phyloP scores from a whole-genome alignment of 2,797 vertebrate species.

The Benthosema pterotum region DNA sequence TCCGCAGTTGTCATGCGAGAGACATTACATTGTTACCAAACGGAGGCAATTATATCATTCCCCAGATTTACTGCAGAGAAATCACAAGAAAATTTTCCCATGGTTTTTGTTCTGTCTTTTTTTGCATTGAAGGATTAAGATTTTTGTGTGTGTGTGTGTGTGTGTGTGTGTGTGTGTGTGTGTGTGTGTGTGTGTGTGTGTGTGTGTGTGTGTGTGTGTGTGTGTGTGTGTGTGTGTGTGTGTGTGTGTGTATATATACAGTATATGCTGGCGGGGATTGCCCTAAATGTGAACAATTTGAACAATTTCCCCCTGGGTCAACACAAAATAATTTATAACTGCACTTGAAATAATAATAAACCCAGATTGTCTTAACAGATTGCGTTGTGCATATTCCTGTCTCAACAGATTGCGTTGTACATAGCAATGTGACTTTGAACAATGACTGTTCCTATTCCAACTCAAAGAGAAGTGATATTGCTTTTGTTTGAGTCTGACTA shows the following conservation, averaged over 20 bases:
- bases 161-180: no score
- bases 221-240: no score
- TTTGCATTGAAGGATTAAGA: background rate
- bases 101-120: background rate
- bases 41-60: slow-evolving; percentile 43
- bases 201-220: no score
- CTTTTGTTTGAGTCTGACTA: no score
- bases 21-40: slow-evolving; percentile 35
- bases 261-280: background rate
- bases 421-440: background rate
- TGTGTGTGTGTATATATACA: no score
- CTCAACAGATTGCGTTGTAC: background rate
- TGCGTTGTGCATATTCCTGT: background rate
- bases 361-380: background rate
- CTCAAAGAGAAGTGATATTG: no score
- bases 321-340: slow-evolving; percentile 6
- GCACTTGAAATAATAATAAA: slow-evolving; percentile 3
- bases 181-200: no score
- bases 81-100: slow-evolving; percentile 22
- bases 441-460: background rate
- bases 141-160: no score
- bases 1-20: slow-evolving; percentile 30
- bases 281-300: background rate
- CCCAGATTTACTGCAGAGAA: slow-evolving; percentile 39
- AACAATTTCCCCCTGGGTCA: background rate